Conservation (phyloP, 1,140 invertebrate genomes). For the Drosophila baimaii region DNA sequence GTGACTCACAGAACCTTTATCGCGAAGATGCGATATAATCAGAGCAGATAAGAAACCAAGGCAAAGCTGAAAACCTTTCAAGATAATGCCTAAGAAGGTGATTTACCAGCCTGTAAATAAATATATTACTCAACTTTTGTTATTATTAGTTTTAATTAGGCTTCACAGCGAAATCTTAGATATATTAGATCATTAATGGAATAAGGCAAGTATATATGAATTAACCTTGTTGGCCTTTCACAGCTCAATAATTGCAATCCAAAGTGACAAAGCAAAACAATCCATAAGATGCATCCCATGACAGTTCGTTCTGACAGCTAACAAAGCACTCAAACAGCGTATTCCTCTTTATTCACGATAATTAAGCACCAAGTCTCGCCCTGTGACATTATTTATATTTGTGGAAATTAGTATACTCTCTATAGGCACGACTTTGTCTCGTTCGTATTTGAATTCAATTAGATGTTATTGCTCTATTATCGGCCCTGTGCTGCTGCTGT, state of each 20-base stretch:
- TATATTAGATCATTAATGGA: background rate
- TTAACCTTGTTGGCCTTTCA: conserved; percentile 15
- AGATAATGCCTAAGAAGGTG: background rate
- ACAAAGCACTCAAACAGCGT: conserved; percentile 20
- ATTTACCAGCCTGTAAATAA: conserved; percentile 1
- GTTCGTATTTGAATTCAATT: conserved; percentile 55
- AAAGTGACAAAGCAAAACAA: conserved; percentile 15
- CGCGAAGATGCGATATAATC: conserved; percentile 17
- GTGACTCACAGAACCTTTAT: conserved; percentile 25
- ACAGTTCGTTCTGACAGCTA: conserved; percentile 3
- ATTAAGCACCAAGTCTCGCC: conserved; percentile 36
- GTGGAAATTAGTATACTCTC: conserved; percentile 47
- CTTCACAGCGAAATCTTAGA: background rate
- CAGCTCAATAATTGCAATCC: conserved; percentile 9
- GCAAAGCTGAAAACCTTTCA: background rate
- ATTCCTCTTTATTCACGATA: conserved; percentile 31
- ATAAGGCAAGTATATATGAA: background rate
- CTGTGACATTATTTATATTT: conserved; percentile 42
- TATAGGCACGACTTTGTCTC: conserved; percentile 54
- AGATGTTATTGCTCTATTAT: conserved; percentile 61
- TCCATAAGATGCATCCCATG: conserved; percentile 11
- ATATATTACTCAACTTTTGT: conserved; percentile 10
- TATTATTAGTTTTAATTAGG: background rate
- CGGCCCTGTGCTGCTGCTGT: conserved; percentile 13
- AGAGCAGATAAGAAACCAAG: conserved; percentile 5